Percentiles rank a stretch among this genome's conserved stretches.
phyloP scores from a whole-genome alignment of 2,113 vertebrate genomes.

The Sinocyclocheilus anophthalmus region DNA sequence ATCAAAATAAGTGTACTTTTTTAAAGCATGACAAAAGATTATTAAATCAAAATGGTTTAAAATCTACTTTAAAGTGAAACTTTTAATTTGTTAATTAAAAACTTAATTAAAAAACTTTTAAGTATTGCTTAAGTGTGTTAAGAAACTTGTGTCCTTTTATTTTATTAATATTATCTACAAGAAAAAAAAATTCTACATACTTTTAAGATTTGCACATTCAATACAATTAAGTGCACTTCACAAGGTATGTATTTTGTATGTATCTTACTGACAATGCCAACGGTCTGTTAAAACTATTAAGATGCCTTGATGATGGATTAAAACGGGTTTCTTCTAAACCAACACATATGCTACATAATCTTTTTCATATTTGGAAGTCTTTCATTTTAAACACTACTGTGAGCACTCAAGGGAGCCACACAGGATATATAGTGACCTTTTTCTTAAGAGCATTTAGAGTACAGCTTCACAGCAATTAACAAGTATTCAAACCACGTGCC shows the following conservation, averaged over 20 bases:
- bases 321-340: neutral
- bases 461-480: neutral
- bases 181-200: no score
- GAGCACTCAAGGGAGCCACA: neutral
- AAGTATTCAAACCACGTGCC: conserved; percentile 7
- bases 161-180: neutral
- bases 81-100: no score
- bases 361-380: neutral
- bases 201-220: neutral
- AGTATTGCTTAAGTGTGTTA: no score
- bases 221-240: neutral
- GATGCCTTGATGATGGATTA: neutral
- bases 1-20: no score
- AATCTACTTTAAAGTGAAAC: no score
- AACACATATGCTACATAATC: neutral
- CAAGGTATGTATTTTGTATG: neutral
- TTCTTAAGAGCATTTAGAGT: neutral
- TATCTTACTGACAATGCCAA: neutral
- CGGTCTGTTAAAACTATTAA: neutral
- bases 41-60: no score
- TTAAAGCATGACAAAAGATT: no score
- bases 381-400: neutral
- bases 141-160: neutral
- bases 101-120: no score
- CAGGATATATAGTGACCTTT: neutral